Conservation (phyloP, 2,797 vertebrate species). For the Ibycter americanus region DNA sequence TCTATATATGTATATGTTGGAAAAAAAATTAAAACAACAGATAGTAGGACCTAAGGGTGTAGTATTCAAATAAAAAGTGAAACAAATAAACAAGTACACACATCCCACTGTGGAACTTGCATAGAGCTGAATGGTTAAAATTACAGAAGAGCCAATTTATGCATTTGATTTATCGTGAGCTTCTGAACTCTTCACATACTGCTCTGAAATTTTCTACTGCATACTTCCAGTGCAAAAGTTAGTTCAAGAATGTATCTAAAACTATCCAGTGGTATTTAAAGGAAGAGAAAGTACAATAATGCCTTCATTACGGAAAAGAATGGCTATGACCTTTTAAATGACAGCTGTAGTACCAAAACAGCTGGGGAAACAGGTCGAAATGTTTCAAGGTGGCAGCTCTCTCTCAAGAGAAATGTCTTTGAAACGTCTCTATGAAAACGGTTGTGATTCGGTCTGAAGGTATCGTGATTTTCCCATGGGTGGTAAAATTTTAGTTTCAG, state of each 20-base stretch:
- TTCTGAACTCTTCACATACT: neutral
- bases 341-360: neutral
- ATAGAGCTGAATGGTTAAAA: neutral
- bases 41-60: neutral
- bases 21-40: neutral
- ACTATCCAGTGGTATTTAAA: neutral
- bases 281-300: neutral
- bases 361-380: neutral
- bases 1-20: neutral
- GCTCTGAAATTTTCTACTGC: neutral
- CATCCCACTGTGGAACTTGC: neutral
- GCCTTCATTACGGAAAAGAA: neutral
- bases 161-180: neutral
- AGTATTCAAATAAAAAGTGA: neutral
- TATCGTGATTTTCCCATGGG: neutral
- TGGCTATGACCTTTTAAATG: conserved; percentile 20
- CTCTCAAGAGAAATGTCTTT: neutral
- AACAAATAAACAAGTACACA: neutral
- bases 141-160: neutral
- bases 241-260: neutral
- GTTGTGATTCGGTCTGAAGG: neutral
- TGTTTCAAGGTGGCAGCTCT: conserved; percentile 12
- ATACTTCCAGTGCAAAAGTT: neutral
- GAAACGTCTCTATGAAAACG: neutral
- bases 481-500: neutral